These are phyloP conservation scores for Limanda limanda DNA, from an alignment of 2,113 vertebrate genomes.

Conservation along the genomic window DNA sequence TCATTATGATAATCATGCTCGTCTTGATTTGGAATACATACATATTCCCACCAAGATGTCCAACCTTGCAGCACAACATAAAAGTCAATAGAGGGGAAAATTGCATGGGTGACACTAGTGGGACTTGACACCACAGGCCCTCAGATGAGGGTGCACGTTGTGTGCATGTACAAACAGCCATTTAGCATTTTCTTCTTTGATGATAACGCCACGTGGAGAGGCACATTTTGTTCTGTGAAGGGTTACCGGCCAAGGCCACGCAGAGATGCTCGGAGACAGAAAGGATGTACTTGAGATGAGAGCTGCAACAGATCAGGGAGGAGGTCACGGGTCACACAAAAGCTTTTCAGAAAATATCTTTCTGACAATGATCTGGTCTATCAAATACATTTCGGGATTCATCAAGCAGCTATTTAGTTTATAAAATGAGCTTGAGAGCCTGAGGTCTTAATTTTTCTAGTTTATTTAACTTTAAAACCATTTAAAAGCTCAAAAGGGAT, in stretches of 20 bases:
- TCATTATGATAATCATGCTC: conserved; percentile 68
- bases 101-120: conserved; percentile 64
- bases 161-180: conserved; percentile 62
- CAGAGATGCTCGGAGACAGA: conserved; percentile 7
- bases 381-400: not conserved
- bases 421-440: not conserved
- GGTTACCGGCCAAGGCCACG: conserved; percentile 47
- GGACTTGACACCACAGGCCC: conserved; percentile 64
- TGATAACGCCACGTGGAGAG: conserved; percentile 25
- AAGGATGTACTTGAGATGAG: conserved; percentile 43
- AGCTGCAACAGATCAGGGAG: conserved; percentile 28
- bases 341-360: not conserved
- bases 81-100: conserved; percentile 80
- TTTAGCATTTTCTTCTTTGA: conserved; percentile 66
- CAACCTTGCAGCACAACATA: conserved; percentile 69
- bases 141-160: conserved; percentile 45
- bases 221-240: conserved; percentile 36
- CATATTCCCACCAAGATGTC: conserved; percentile 53
- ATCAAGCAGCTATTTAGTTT: not conserved
- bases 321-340: not conserved
- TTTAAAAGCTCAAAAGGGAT: not conserved
- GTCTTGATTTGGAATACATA: conserved; percentile 67
- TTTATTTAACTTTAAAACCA: too few relatives aligned
- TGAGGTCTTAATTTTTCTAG: too few relatives aligned
- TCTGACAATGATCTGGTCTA: not conserved